A percentile compares a stretch with the other conserved stretches of the same genome.
phyloP scores from a whole-genome alignment of 2,888 invertebrate species.

The Drosophila bunnanda region DNA sequence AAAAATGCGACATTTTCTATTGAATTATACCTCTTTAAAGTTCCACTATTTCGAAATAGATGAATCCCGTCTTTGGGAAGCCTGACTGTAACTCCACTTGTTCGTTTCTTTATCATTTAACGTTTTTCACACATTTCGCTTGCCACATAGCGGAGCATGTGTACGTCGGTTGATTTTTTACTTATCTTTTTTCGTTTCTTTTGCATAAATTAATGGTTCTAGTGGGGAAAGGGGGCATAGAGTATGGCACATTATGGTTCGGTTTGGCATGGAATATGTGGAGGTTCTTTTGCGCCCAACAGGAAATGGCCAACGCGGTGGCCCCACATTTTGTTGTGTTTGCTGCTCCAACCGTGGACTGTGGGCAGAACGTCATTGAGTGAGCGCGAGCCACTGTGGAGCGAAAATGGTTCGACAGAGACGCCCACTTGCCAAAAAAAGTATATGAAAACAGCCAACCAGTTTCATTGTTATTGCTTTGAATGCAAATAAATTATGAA shows the following conservation, averaged over 20 bases:
- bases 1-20: no score
- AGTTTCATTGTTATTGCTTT: conserved; percentile 46
- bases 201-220: conserved; percentile 58
- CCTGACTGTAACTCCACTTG: conserved; percentile 45
- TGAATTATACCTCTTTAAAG: no score
- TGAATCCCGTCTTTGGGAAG: conserved; percentile 14
- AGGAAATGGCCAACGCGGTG: conserved; percentile 61
- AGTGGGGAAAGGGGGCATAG: conserved; percentile 19
- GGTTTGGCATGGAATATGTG: conserved; percentile 13
- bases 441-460: conserved; percentile 43
- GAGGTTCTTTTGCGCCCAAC: conserved; percentile 49
- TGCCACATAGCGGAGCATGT: conserved; percentile 39
- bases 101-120: conserved; percentile 62
- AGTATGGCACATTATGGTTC: conserved; percentile 12
- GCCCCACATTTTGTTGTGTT: conserved; percentile 32
- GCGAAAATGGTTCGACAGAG: conserved; percentile 45
- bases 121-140: conserved; percentile 66
- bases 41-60: neutral
- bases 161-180: conserved; percentile 25
- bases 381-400: conserved; percentile 29
- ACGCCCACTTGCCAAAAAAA: conserved; percentile 60
- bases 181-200: conserved; percentile 31
- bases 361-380: conserved; percentile 40
- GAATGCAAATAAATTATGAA: conserved; percentile 49
- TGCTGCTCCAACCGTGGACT: conserved; percentile 6